Conservation (phyloP, 2,797 vertebrate genomes). For the Anas bernieri region DNA sequence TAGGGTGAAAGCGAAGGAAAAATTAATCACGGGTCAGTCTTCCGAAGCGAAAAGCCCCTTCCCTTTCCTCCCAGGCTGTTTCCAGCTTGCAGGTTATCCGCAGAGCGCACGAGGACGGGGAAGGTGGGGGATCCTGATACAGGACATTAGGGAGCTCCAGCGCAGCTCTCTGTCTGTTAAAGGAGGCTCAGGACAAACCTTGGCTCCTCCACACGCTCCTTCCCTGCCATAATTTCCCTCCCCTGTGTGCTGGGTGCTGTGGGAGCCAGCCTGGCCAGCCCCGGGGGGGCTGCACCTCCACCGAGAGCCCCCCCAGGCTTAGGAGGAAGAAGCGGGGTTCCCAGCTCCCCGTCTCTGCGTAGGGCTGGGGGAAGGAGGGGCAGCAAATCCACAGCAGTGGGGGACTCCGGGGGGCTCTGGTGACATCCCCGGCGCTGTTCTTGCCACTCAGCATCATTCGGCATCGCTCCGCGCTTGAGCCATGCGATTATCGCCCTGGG, state of each 20-base stretch:
- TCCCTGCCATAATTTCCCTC: background rate
- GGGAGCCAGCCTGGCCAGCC: background rate
- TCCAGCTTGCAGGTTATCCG: background rate
- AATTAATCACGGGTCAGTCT: background rate
- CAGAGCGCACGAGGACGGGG: background rate
- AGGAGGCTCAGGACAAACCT: background rate
- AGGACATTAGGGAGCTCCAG: conserved; percentile 46
- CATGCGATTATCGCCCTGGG: conserved; percentile 43
- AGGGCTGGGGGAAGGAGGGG: background rate
- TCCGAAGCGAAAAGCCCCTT: background rate
- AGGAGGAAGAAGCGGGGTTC: background rate
- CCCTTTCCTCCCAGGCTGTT: background rate
- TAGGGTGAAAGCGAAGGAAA: background rate
- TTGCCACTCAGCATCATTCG: conserved; percentile 35
- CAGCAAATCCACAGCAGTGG: background rate
- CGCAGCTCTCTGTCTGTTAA: background rate
- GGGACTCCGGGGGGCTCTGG: background rate
- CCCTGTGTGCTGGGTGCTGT: accelerated
- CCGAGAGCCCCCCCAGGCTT: background rate
- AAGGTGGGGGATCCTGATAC: conserved; percentile 56
- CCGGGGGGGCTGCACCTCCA: background rate
- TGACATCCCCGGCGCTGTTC: background rate
- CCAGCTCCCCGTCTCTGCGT: background rate
- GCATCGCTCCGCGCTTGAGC: conserved; percentile 22
- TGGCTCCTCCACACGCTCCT: background rate